These are phyloP conservation scores for Drosophila cognata DNA, from an alignment of 2,888 invertebrate genomes.

Conservation along the genomic window DNA sequence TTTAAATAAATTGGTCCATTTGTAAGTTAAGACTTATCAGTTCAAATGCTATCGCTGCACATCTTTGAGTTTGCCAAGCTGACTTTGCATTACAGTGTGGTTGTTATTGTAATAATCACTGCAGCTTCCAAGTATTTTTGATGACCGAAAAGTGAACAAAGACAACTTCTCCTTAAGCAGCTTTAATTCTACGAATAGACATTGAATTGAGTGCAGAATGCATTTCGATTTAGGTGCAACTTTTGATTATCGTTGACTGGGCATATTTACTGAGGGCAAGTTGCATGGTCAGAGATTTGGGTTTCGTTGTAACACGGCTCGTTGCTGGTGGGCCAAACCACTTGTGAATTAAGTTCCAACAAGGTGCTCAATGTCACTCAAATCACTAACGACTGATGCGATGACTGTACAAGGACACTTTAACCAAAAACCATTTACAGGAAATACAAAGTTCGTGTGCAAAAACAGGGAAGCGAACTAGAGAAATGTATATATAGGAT, in stretches of 20 bases:
- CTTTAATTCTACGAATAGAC: conserved; percentile 17
- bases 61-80: background rate
- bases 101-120: background rate
- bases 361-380: conserved; percentile 41
- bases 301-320: background rate
- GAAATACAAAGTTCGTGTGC: conserved; percentile 67
- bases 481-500: conserved; percentile 64
- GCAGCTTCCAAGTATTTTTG: conserved; percentile 24
- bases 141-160: conserved; percentile 4
- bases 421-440: conserved; percentile 46
- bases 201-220: conserved; percentile 50
- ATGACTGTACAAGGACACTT: conserved; percentile 53
- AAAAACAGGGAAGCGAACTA: conserved; percentile 47
- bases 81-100: background rate
- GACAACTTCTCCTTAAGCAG: conserved; percentile 3
- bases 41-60: background rate
- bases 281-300: conserved; percentile 14
- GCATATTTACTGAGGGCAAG: conserved; percentile 14
- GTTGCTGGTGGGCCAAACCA: conserved; percentile 26
- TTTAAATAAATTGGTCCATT: background rate
- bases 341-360: conserved; percentile 53
- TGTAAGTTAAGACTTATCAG: background rate
- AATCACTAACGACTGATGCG: conserved; percentile 18
- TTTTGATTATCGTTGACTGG: conserved; percentile 30
- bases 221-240: conserved; percentile 45